A percentile compares a stretch with the other conserved stretches of the same genome.
Evolutionary conservation across 2,888 invertebrate genomes (phyloP).

Genomic region (Cyrtodaria siliqua): DNA sequence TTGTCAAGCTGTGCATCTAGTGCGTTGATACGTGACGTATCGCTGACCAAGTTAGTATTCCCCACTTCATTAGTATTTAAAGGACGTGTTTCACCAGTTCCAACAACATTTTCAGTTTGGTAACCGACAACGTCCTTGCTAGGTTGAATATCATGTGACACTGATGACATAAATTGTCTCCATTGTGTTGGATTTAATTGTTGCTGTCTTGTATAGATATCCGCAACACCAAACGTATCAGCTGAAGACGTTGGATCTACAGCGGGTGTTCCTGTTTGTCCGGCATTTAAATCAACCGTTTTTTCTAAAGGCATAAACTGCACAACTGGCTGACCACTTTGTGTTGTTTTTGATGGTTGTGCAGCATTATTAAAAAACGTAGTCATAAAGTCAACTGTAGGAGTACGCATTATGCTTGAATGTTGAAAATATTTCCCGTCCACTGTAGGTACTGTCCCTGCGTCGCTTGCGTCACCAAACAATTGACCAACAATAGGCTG

Average conservation of each 20-base stretch:
- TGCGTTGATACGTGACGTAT: neutral
- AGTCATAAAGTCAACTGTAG: conserved; percentile 53
- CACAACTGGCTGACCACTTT: no score
- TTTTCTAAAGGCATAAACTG: no score
- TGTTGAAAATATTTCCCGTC: no score
- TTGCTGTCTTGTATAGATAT: conserved; percentile 38
- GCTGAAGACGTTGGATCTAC: conserved; percentile 1
- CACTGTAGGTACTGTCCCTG: neutral
- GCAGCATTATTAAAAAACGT: conserved; percentile 33
- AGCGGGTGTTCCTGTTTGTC: no score
- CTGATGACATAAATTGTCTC: conserved; percentile 25
- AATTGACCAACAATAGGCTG: conserved; percentile 37
- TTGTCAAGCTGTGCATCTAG: conserved; percentile 8
- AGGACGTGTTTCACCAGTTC: conserved; percentile 32
- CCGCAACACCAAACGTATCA: conserved; percentile 44
- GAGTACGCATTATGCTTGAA: conserved; percentile 19
- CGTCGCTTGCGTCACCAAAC: conserved; percentile 21
- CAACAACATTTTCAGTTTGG: conserved; percentile 47
- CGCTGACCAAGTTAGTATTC: neutral
- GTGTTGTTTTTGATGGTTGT: no score
- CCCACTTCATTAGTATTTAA: conserved; percentile 1
- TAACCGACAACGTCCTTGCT: conserved; percentile 13
- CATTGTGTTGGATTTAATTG: conserved; percentile 38
- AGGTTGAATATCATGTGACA: conserved; percentile 8
- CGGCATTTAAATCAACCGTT: no score